Conservation (phyloP, 2,797 vertebrate genomes). For the Oryzias sinensis region DNA sequence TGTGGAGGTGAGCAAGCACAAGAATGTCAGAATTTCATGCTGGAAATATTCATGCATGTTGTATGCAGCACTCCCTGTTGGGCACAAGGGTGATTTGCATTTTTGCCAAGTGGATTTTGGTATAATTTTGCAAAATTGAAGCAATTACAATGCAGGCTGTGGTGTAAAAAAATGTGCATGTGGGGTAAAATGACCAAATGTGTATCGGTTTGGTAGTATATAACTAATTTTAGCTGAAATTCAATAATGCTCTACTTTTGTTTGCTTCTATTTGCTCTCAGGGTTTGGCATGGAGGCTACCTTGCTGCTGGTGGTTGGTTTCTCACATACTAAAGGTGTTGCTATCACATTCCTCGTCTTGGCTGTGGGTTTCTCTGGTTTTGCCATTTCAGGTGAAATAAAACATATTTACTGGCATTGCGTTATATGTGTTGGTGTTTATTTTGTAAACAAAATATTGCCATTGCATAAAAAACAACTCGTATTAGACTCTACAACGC, state of each 20-base stretch:
- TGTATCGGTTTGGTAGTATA: no score
- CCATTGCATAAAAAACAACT: background rate
- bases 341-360: conserved; percentile 90
- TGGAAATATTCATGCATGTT: background rate
- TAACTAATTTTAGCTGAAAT: no score
- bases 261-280: conserved; percentile 20
- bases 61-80: no score
- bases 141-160: no score
- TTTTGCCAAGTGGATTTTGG: no score
- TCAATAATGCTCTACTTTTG: background rate
- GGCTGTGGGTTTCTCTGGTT: conserved; percentile 92
- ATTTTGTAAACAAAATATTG: background rate
- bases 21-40: background rate
- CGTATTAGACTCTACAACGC: no score
- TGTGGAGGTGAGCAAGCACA: conserved; percentile 81
- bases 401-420: background rate
- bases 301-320: conserved; percentile 89
- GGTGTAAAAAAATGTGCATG: no score
- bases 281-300: conserved; percentile 93
- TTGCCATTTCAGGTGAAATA: conserved; percentile 88
- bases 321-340: conserved; percentile 87
- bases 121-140: no score
- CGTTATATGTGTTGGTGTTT: background rate
- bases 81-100: no score
- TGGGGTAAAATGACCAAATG: no score